Percentiles rank a stretch among this genome's conserved stretches.
phyloP scores from a whole-genome alignment of 2,113 vertebrate species.

The Myiozetetes cayanensis region DNA sequence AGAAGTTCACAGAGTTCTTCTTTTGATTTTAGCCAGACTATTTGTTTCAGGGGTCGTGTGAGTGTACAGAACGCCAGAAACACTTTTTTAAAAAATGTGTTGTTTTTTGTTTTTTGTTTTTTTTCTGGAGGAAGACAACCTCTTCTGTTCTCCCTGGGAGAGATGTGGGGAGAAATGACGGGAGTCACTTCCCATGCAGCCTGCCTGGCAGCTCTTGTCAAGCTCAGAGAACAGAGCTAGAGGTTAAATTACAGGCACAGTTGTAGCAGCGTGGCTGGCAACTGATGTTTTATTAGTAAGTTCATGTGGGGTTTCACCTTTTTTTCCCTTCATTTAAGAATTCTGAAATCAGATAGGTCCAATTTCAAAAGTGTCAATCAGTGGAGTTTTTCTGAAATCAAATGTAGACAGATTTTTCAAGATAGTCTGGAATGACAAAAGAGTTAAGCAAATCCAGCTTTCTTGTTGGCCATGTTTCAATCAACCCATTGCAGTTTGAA shows the following conservation, averaged over 20 bases:
- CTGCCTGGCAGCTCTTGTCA: background rate
- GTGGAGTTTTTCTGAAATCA: background rate
- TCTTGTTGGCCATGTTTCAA: background rate
- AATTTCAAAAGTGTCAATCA: background rate
- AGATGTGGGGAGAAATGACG: accelerated
- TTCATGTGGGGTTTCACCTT: background rate
- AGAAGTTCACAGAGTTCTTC: background rate
- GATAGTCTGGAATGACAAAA: background rate
- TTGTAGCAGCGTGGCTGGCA: background rate
- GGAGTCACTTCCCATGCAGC: background rate
- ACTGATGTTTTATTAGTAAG: background rate
- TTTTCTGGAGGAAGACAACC: background rate
- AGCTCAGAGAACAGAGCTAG: background rate
- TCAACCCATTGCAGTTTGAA: background rate
- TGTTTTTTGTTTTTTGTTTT: too few species aligned
- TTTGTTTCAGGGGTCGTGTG: background rate
- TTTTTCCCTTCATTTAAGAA: background rate
- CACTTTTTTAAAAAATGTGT: background rate
- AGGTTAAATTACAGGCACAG: background rate
- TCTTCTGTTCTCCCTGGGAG: background rate
- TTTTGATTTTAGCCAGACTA: background rate
- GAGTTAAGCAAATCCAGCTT: background rate
- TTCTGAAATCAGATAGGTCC: background rate
- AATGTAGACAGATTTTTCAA: background rate
- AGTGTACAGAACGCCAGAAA: background rate